Base-by-base conservation (phyloP, 2,888 invertebrate species). In the Protonemura montana region DNA sequence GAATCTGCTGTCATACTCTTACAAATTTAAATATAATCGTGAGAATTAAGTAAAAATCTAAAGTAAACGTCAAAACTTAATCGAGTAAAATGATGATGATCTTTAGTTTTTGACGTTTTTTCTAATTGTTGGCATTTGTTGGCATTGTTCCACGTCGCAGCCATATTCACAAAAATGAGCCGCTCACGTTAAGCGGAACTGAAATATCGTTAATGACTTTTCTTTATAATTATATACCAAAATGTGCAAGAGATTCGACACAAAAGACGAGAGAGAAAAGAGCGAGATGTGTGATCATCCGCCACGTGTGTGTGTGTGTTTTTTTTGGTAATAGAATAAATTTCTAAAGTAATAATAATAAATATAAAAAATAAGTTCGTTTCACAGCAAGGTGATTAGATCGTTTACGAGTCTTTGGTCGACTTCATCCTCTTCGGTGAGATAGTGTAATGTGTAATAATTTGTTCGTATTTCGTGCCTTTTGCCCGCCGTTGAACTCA, bases 341-440 rank as follows among this genome's bases (percentile, higher is more conserved):
- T 59, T 59, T 59, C 59, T 59, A 59, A 59, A 59, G 59, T 59
- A 59, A 59, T 59, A 59, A 16, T 59, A 59, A 59, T 59, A 59
- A 59, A 59, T 59, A 59, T 59, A 59, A 59, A 59, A 59, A 59
- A 59, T 59, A 59, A 59, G 59, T 59, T 35, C 35, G 35, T 35
- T 35, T 35, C 35, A 35, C 35, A 10, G 35, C 35, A 35, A 35
- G 35, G 10, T 35, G 35, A 35, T 35, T 35, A 35, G 35, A 35
- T 35, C 35, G 35, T 35, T 35, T 35, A 35, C 35, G 35, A 35
- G 35, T 3, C 35, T 35, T 3, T 10, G 35, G 35, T 35, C 3
- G 35, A 35, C 35, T n/a, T n/a, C n/a, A 35, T 3, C 35, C 5
- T 35, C 35, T 35, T 35, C 35, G 35, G 35, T 35, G 35, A 35